Base-by-base conservation (phyloP, 2,113 vertebrate genomes). In the Platichthys stellatus region DNA sequence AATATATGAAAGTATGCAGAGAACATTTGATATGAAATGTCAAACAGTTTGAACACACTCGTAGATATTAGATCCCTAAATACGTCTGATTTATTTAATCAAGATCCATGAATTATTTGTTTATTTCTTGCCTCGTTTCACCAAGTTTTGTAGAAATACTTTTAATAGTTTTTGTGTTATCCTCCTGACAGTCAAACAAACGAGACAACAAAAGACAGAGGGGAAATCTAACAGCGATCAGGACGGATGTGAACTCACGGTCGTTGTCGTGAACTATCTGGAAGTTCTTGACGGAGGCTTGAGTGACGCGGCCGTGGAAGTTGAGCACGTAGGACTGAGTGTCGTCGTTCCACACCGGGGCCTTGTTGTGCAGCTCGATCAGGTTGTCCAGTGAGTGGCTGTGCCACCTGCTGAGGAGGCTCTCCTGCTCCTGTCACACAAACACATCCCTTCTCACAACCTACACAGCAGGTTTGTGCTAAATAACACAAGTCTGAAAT, bases 261-360 rank as follows among this genome's bases (percentile, higher is more conserved):
- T 99, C 97, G 28, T 97, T 98, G 60, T 96, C 95, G 9, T 99
- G 98, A 69, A 99, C 97, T 5, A 99, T 99, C 90, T 99, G 97
- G 78, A 99, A 99, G 94, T 99, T 99, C 90, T 99, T 99, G 83
- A 99, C 97, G 0, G 98, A 99, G 0, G 98, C 97, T 82, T 99
- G 97, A 0, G 97, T 99, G 65, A 99, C 98, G 5, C 97, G 95
- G 9, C 98, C 97, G 3, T 98, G 96, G 90, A 99, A 99, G 88
- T 99, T 99, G 14, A 99, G 94, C 86, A 98, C 97, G 0, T 99
- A 99, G 0, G 97, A 99, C 77, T 99, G 98, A 0, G 96, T 99
- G 92, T 99, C 97, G 1, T 99, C 97, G 0, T 98, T 99, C 98
- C 98, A 99, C 74, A 98, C 96, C 0, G 98, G 98, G 18, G 97